A percentile compares a stretch with the other conserved stretches of the same genome.
phyloP scores from a whole-genome alignment of 2,888 invertebrate genomes.

The Protophormia terraenovae region DNA sequence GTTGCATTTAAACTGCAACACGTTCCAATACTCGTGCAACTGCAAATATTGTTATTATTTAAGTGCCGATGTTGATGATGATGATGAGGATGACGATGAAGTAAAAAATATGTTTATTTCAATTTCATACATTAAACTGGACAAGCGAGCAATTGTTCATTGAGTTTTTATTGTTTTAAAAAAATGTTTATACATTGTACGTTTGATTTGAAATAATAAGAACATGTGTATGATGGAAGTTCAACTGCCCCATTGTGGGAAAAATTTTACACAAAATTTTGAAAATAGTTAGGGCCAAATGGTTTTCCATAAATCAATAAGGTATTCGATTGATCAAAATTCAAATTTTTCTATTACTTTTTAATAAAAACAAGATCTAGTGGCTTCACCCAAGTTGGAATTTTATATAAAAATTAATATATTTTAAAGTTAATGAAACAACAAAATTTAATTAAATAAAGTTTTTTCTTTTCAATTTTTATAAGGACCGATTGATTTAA shows the following conservation, averaged over 20 bases:
- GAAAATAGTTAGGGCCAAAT: too few species aligned
- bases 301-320: too few species aligned
- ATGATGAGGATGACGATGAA: neutral
- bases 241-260: neutral
- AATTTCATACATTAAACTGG: slow-evolving; percentile 32
- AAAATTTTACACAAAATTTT: too few species aligned
- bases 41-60: slow-evolving; percentile 21
- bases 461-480: too few species aligned
- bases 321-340: too few species aligned
- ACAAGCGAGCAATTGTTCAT: slow-evolving; percentile 41
- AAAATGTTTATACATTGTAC: neutral
- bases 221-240: neutral
- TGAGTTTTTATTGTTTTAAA: slow-evolving; percentile 33
- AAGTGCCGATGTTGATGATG: slow-evolving; percentile 24
- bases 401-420: too few species aligned
- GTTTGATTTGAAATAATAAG: neutral
- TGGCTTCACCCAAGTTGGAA: too few species aligned
- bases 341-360: too few species aligned
- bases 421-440: too few species aligned
- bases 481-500: too few species aligned
- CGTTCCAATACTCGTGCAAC: slow-evolving; percentile 60
- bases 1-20: slow-evolving; percentile 65
- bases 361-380: too few species aligned
- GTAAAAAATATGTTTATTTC: slow-evolving; percentile 41
- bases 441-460: too few species aligned